phyloP scores from a whole-genome alignment of 2,888 invertebrate genomes.

The Andrena haemorrhoa region DNA sequence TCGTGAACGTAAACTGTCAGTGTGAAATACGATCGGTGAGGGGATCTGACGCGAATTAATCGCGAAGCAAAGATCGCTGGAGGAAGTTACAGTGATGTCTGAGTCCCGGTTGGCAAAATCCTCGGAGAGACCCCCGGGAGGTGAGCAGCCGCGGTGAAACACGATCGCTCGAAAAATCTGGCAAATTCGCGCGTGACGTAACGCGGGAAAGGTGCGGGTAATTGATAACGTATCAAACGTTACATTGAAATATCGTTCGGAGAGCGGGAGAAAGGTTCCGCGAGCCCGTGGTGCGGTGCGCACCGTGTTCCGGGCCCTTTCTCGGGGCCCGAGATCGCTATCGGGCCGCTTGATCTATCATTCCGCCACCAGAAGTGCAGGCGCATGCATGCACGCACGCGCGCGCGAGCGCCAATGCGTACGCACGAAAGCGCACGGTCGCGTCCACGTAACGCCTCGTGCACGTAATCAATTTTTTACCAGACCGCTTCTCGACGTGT shows the following conservation, averaged over 20 bases:
- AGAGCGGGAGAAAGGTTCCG: slow-evolving; percentile 59
- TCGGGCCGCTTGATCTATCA: slow-evolving; percentile 59
- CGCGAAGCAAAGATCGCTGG: slow-evolving; percentile 6
- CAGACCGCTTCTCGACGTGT: neutral
- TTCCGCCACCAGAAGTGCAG: slow-evolving; percentile 62
- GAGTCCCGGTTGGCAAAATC: neutral
- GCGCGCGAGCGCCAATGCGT: slow-evolving; percentile 23
- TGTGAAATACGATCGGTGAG: no score
- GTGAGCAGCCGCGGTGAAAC: neutral
- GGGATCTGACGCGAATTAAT: no score
- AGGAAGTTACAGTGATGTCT: neutral
- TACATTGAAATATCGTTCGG: slow-evolving; percentile 60
- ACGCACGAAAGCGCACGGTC: slow-evolving; percentile 48
- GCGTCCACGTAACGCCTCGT: slow-evolving; percentile 52
- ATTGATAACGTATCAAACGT: slow-evolving; percentile 61
- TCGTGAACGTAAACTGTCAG: no score
- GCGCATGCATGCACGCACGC: slow-evolving; percentile 39
- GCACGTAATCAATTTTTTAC: slow-evolving; percentile 32
- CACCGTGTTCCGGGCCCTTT: slow-evolving; percentile 58
- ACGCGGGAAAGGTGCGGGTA: slow-evolving; percentile 51
- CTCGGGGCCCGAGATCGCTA: slow-evolving; percentile 58
- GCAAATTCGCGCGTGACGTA: slow-evolving; percentile 59
- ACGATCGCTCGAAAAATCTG: slow-evolving; percentile 44
- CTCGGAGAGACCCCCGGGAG: neutral
- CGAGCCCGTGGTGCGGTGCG: slow-evolving; percentile 35